Evolutionary conservation across 92 coral and sea anemone species (phyloP).

Genomic region (Porites evermanni): DNA sequence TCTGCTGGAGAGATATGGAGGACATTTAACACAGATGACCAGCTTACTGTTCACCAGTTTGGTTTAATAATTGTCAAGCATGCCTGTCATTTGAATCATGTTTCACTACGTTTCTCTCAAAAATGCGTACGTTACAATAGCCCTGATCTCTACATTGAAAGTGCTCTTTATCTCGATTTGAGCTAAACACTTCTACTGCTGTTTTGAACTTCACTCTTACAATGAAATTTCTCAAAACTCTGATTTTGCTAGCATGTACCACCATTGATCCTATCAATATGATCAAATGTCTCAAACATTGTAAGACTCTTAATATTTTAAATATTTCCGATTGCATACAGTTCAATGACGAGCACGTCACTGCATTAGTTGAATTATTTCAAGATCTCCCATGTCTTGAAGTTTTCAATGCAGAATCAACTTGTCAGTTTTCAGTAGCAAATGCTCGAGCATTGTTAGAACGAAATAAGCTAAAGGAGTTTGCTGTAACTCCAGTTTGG

Average conservation of each 20-base stretch:
- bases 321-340: constrained; percentile 45
- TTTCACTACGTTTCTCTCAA: constrained; percentile 18
- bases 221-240: constrained; percentile 29
- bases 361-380: constrained; percentile 39
- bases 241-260: constrained; percentile 38
- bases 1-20: constrained; percentile 29
- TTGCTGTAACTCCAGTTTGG: constrained; percentile 52
- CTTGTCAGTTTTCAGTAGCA: constrained; percentile 48
- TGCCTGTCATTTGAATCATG: not conserved
- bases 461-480: constrained; percentile 30
- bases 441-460: constrained; percentile 45
- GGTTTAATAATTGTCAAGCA: not conserved
- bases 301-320: constrained; percentile 42
- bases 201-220: constrained; percentile 13
- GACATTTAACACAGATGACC: constrained; percentile 23
- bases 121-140: constrained; percentile 30
- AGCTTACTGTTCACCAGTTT: not conserved
- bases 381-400: constrained; percentile 43
- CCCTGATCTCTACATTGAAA: constrained; percentile 33
- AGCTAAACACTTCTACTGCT: constrained; percentile 24
- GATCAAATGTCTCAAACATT: constrained; percentile 38
- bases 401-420: constrained; percentile 48
- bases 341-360: constrained; percentile 38
- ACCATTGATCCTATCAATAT: constrained; percentile 50
- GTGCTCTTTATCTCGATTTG: constrained; percentile 34